Evolutionary conservation across 2,797 vertebrate species (phyloP).

Genomic region (Hypotaenidia philippensis): DNA sequence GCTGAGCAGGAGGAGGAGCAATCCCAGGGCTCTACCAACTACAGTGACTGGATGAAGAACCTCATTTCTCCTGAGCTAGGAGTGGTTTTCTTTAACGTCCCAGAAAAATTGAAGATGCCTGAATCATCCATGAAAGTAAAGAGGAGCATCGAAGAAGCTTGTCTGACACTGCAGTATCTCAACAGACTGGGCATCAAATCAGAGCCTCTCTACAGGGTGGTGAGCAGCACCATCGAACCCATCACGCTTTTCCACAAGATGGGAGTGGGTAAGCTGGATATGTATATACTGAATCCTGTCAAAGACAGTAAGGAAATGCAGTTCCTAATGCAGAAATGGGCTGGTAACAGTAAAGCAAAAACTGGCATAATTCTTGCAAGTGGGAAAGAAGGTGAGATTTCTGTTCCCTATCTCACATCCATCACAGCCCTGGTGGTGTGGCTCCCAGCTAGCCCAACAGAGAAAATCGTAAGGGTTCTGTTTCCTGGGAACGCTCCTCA

Average conservation of each 20-base stretch:
- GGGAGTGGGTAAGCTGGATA: conserved; percentile 96
- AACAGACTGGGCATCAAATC: conserved; percentile 93
- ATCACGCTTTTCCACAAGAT: conserved; percentile 98
- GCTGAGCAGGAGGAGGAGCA: conserved; percentile 96
- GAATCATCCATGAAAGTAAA: conserved; percentile 96
- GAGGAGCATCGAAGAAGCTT: conserved; percentile 96
- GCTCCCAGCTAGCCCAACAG: conserved; percentile 94
- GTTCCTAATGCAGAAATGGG: conserved; percentile 99
- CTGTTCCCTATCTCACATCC: conserved; percentile 97
- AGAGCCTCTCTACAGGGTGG: conserved; percentile 93
- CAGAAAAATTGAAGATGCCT: conserved; percentile 92
- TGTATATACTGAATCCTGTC: conserved; percentile 97
- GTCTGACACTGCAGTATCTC: conserved; percentile 94
- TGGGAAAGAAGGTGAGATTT: conserved; percentile 98
- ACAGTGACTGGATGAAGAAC: conserved; percentile 97
- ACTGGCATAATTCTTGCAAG: conserved; percentile 94
- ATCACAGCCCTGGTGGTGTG: conserved; percentile 97
- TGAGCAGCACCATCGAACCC: conserved; percentile 94
- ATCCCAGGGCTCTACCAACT: conserved; percentile 90
- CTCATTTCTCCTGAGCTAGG: conserved; percentile 97
- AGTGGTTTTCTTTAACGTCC: conserved; percentile 98
- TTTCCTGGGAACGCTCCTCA: conserved; percentile 99
- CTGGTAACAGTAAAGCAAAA: conserved; percentile 98
- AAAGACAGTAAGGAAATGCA: conserved; percentile 99
- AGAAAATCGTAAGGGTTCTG: conserved; percentile 96